Base-by-base conservation (phyloP, 1,140 invertebrate species). In the Rhizoglyphus robini region DNA sequence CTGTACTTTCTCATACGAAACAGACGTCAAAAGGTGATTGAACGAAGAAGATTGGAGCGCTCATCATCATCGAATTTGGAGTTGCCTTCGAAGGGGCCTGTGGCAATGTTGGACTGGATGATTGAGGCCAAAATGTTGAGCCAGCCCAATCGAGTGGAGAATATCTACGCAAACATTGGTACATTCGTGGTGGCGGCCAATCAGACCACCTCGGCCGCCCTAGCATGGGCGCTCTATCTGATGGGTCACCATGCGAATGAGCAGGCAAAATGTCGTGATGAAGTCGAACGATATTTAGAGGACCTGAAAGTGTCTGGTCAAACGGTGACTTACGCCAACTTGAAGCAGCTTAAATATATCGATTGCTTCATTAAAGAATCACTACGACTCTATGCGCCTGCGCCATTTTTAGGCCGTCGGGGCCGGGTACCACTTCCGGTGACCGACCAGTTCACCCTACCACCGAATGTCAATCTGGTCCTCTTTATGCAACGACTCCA, bases 211-310 rank as follows among this genome's bases (percentile, higher is more conserved):
- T 76, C 80, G 0, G 79, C 75, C 18, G 79, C 73, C 15, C 72
- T 81, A 23, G 75, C 76, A 0, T 83, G 80, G 79, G 71, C 75
- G 1, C 69, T 92, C 60, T 80, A 89, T 59, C 84, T 87, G 69
- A 75, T 93, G 68, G 80, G 89, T 0, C 74, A 84, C 41, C 80
- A 87, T 72, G 87, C 85, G 20, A 79, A 87, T 20, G 81, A 90
- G 1, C 88, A 91, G 71, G 80, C 77, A 63, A 86, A 84, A 74
- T 86, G 86, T 0, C 86, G 87, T 67, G 79, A 82, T 51, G 88
- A 93, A 79, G 83, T 93, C 66, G 88, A 90, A 71, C 72, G 75
- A 68, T 78, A 91, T 34, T 86, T 84, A 34, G 78, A 81, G 13
- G 70, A 71, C n/a, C 34, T 57, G n/a, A 73, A 80, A 1, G 13